Conservation (phyloP, 1,140 invertebrate species). For the Cotesia typhae region DNA sequence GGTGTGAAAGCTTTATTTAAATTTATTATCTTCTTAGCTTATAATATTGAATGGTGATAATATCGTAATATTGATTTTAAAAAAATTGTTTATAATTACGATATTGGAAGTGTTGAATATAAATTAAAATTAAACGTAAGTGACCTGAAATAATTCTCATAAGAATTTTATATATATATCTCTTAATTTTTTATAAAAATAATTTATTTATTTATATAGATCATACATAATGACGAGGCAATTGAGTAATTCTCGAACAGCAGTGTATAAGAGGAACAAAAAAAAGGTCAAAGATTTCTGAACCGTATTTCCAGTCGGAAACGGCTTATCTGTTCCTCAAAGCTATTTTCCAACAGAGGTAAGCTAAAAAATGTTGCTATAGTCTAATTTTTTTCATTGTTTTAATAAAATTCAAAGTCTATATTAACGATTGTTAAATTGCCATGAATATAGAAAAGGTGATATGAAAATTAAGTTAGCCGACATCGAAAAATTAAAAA, state of each 20-base stretch:
- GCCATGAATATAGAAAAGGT: no score
- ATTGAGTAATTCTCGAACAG: conserved; percentile 1
- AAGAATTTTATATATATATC: background rate
- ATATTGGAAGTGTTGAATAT: no score
- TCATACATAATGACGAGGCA: background rate
- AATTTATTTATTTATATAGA: background rate
- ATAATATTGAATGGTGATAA: no score
- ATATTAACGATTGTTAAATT: no score
- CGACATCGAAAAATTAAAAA: no score
- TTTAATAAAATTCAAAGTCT: no score
- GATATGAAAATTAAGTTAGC: no score
- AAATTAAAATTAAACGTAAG: background rate
- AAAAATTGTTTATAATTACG: no score
- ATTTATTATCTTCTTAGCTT: no score
- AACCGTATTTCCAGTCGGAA: background rate
- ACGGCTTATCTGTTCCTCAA: background rate
- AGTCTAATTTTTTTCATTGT: no score
- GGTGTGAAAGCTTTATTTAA: no score
- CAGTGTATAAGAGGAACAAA: background rate
- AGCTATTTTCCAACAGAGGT: background rate
- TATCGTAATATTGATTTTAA: no score
- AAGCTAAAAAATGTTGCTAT: background rate
- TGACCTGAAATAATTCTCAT: background rate
- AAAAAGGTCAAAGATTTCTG: background rate
- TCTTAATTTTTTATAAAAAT: background rate